Evolutionary conservation across 2,888 invertebrate species (phyloP), one percentile per base, ranked within the genome.

Genomic region (Trypoxylon attenuatum): DNA sequence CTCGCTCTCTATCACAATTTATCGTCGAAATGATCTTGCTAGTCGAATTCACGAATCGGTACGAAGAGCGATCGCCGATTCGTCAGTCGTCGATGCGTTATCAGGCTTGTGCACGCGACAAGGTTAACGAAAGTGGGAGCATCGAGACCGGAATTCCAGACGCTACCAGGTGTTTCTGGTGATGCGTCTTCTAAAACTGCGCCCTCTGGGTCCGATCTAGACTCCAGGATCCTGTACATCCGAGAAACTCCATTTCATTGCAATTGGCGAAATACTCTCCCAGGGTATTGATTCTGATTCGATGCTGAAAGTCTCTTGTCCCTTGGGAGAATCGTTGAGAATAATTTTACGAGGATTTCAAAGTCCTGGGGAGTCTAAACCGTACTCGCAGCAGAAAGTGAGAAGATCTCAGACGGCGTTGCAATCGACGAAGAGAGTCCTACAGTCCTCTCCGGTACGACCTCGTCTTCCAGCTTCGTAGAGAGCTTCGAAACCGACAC

Each of bases 381-480:
- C 61, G 54, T 41, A 50, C 56, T 54, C 51, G 41, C 66, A 3
- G 56, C 41, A 53, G 56, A 19, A 25, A n/a, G 1, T 5, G 27
- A 4, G 3, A 22, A 73, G 4, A 13, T 29, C 18, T 90, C 92
- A 95, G 87, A 95, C 93, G 89, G 96, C 95, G 87, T 96, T 96
- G 88, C 96, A 97, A 87, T 95, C 92, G 80, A 94, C 89, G 88
- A 94, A 96, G 74, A 94, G 89, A 82, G 94, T 92, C 84, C 93
- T 92, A 84, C 97, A 97, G 86, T 96, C 94, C 77, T 94, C 92
- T 46, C 95, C 96, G 33, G 92, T 93, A 84, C 96, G 91, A 60
- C 96, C 96, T 73, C 94, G 90, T 83, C 96, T 91, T 18, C 95
- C 95, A 3, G 96, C 96, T 80, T 96, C 95, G 84, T 94, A 94